phyloP scores from a whole-genome alignment of 2,888 invertebrate genomes.

The Nyleta sp. region DNA sequence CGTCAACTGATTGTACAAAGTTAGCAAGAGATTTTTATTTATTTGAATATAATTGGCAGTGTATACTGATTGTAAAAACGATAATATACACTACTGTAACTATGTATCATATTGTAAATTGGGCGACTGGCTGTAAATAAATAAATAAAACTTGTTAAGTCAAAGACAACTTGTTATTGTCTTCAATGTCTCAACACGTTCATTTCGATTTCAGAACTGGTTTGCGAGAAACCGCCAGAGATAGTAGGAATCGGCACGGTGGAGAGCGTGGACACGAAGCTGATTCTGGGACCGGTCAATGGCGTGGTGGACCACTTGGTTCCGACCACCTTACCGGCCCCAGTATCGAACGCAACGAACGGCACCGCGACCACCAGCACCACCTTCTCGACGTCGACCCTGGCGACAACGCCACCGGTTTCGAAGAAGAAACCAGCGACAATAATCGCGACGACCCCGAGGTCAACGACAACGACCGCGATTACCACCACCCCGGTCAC shows the following conservation, averaged over 20 bases:
- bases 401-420: conserved; percentile 82
- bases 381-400: conserved; percentile 55
- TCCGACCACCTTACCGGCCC: conserved; percentile 74
- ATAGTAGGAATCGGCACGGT: conserved; percentile 84
- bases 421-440: conserved; percentile 83
- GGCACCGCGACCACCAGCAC: conserved; percentile 44
- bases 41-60: too few relatives aligned
- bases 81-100: too few relatives aligned
- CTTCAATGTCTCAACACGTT: neutral
- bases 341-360: conserved; percentile 77
- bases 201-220: conserved; percentile 78
- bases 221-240: conserved; percentile 81
- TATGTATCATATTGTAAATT: too few relatives aligned
- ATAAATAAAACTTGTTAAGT: too few relatives aligned
- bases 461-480: conserved; percentile 78
- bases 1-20: too few relatives aligned
- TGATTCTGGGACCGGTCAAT: conserved; percentile 76
- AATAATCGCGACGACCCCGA: conserved; percentile 76
- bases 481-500: conserved; percentile 67
- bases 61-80: too few relatives aligned
- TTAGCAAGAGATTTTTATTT: too few relatives aligned
- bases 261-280: conserved; percentile 83
- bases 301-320: conserved; percentile 80
- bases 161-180: too few relatives aligned
- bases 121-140: too few relatives aligned